phyloP scores from a whole-genome alignment of 1,140 invertebrate species.

The Saxidomus purpurata region DNA sequence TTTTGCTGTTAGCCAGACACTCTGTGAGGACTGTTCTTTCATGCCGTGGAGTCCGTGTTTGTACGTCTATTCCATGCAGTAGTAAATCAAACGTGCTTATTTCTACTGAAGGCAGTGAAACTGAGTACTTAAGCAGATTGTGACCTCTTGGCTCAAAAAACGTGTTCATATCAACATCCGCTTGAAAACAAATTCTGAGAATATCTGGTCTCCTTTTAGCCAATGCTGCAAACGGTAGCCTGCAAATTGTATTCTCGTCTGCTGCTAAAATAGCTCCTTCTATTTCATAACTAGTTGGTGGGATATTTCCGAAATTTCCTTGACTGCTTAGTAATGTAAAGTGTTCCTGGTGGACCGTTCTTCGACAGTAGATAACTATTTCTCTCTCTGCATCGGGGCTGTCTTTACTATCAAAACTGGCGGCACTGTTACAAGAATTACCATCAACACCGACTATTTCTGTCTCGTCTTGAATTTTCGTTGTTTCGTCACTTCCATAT shows the following conservation, averaged over 20 bases:
- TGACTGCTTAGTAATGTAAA: too few relatives aligned
- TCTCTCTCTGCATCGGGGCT: background rate
- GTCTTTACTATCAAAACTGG: background rate
- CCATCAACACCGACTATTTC: background rate
- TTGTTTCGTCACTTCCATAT: background rate
- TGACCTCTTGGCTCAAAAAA: background rate
- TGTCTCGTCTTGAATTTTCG: background rate
- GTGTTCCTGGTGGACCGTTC: too few relatives aligned
- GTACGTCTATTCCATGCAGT: background rate
- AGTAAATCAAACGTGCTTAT: slow-evolving; percentile 9
- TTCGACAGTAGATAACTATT: background rate
- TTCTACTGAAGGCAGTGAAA: background rate
- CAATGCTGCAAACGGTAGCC: slow-evolving; percentile 30
- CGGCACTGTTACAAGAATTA: background rate
- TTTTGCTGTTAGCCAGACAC: background rate
- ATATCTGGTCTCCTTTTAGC: background rate
- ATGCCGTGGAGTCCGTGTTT: background rate
- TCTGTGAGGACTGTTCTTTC: background rate
- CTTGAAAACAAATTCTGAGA: slow-evolving; percentile 34
- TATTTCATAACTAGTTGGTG: too few relatives aligned
- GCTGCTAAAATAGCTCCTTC: too few relatives aligned
- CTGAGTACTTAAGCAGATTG: background rate
- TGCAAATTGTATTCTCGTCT: background rate
- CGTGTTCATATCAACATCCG: slow-evolving; percentile 23
- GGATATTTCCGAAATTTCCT: too few relatives aligned